Conservation (phyloP, 2,113 vertebrate species). For the Numenius arquata region DNA sequence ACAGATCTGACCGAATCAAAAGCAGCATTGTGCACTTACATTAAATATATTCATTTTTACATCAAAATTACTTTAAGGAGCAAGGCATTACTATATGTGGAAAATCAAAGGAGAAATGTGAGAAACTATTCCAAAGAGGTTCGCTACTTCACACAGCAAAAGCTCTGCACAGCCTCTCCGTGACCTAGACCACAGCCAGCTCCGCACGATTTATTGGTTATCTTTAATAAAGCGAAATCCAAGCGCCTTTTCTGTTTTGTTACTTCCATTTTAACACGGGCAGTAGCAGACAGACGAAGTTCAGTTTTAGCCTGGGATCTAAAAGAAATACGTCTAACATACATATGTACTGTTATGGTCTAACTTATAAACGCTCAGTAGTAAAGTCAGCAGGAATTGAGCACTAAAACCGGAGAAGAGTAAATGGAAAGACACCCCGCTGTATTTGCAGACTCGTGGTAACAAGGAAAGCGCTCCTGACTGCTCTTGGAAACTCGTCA, state of each 20-base stretch:
- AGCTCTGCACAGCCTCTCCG: not conserved
- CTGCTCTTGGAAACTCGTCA: conserved; percentile 8
- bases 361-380: not conserved
- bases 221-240: not conserved
- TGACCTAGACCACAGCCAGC: not conserved
- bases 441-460: not conserved
- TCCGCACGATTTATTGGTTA: not conserved
- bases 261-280: conserved; percentile 45
- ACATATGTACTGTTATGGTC: not conserved
- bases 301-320: conserved; percentile 57
- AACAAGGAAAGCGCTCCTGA: not conserved
- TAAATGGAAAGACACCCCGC: conserved; percentile 35
- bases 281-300: conserved; percentile 46
- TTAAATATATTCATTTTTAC: not conserved
- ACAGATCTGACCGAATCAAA: not conserved
- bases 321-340: conserved; percentile 28
- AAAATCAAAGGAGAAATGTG: not conserved
- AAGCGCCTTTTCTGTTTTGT: conserved; percentile 11
- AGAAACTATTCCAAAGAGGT: not conserved
- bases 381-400: conserved; percentile 47
- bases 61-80: not conserved
- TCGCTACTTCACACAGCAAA: not conserved
- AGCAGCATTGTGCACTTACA: not conserved
- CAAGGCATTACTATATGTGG: not conserved
- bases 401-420: conserved; percentile 42